Evolutionary conservation across 2,113 vertebrate genomes (phyloP).

Genomic region (Erythrocercus mccallii): DNA sequence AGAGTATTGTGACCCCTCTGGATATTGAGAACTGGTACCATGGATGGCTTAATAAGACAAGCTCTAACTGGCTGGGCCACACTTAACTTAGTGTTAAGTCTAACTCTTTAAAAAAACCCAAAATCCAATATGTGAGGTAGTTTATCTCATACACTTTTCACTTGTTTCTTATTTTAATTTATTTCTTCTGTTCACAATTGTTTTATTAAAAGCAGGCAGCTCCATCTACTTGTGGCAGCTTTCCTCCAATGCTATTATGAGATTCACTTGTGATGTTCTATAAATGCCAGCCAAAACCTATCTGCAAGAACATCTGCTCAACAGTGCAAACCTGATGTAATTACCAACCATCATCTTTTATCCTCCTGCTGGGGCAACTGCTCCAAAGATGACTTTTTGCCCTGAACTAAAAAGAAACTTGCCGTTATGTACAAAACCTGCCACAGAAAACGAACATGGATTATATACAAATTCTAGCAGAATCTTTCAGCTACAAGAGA

Average conservation of each 20-base stretch:
- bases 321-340: conserved; percentile 80
- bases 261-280: conserved; percentile 64
- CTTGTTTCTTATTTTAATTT: not conserved
- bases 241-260: conserved; percentile 54
- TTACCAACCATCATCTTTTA: conserved; percentile 82
- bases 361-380: conserved; percentile 79
- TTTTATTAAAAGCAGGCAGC: conserved; percentile 28
- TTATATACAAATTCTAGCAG: conserved; percentile 62
- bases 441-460: conserved; percentile 46
- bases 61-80: not conserved
- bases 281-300: conserved; percentile 80
- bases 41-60: not conserved
- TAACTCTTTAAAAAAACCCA: not conserved
- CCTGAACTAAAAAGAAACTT: conserved; percentile 76
- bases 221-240: conserved; percentile 54
- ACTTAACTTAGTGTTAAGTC: not conserved
- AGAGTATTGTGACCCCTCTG: not conserved
- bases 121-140: not conserved
- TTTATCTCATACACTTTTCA: not conserved
- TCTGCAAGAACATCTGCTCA: conserved; percentile 78
- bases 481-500: conserved; percentile 47
- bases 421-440: conserved; percentile 66
- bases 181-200: not conserved
- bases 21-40: not conserved
- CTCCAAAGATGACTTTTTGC: conserved; percentile 78